Conservation (phyloP, 1,140 invertebrate genomes). For the Episyrphus balteatus region DNA sequence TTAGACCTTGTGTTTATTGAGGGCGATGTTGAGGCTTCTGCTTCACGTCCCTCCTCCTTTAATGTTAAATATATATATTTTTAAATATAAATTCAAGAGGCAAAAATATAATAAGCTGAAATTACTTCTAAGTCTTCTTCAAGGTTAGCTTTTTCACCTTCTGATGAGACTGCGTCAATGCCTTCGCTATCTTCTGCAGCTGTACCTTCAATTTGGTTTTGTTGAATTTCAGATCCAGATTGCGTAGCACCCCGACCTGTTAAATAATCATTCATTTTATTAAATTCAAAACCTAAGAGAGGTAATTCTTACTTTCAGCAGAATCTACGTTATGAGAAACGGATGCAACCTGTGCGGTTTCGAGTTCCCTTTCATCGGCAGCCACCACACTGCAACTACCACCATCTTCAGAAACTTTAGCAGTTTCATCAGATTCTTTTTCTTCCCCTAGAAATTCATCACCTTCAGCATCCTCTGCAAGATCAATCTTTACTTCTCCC, state of each 20-base stretch:
- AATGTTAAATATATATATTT: constrained; percentile 14
- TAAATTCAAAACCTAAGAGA: too few relatives aligned
- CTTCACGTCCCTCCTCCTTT: constrained; percentile 55
- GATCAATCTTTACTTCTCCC: constrained; percentile 41
- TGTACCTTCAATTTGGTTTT: constrained; percentile 18
- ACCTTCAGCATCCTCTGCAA: constrained; percentile 9
- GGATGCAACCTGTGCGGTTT: too few relatives aligned
- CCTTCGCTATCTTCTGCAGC: constrained; percentile 33
- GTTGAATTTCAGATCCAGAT: constrained; percentile 26
- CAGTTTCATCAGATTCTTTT: constrained; percentile 18
- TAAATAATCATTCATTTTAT: not conserved
- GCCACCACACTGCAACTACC: not conserved
- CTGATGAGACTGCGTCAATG: constrained; percentile 43
- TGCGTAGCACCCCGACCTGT: constrained; percentile 30
- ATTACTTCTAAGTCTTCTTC: constrained; percentile 37
- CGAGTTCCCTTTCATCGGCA: not conserved
- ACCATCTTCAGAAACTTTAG: constrained; percentile 4
- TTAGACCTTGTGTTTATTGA: constrained; percentile 36
- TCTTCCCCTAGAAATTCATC: constrained; percentile 14
- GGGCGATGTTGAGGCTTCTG: constrained; percentile 51
- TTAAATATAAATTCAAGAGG: constrained; percentile 2
- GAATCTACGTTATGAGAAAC: too few relatives aligned
- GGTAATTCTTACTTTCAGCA: too few relatives aligned
- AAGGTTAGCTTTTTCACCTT: constrained; percentile 47
- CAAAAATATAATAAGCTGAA: not conserved